Base-by-base conservation (phyloP, 2,113 vertebrate genomes). In the Phalacrocorax pelagicus region DNA sequence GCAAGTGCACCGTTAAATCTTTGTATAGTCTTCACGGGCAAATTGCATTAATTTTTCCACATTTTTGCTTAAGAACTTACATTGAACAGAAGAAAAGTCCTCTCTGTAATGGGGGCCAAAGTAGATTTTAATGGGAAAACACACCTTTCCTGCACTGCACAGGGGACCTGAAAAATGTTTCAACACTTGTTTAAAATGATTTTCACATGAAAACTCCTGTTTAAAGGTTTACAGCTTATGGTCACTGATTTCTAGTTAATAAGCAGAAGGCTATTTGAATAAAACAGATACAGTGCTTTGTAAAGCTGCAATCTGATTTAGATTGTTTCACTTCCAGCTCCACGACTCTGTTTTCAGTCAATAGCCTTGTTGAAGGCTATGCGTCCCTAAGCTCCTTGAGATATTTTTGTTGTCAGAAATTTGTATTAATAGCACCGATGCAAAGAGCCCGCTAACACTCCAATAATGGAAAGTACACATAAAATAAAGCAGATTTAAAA, bases 401-500 rank as follows among this genome's bases (percentile, higher is more conserved):
- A 11, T 81, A 54, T 49, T 95, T 96, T 70, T 57, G n/a, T 40
- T 63, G 85, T 54, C 52, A 85, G 46, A 71, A 62, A 71, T 34
- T 71, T 96, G 2, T 42, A 77, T 49, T 49, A 47, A 71, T 40
- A 86, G 55, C 40, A 44, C 18, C 40, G 38, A 61, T 67, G 42
- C 47, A 72, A 58, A 62, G 49, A 95, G 47, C 26, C 38, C 20
- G 1, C 40, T 86, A 92, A 83, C 23, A 40, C 52, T 88, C 92
- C 70, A 57, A 4, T 6, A 75, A 96, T 0, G 3, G 46, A 86
- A 86, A 94, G 17, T 15, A 83, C 81, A 92, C 82, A 94, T 52
- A 67, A 95, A 97, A 95, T 92, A 96, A 96, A 96, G 95, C 94
- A 96, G 97, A 97, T 97, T 97, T 97, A 88, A 97, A 97, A 98